Base-by-base conservation (phyloP, 2,113 vertebrate genomes). In the Microtus montanus region DNA sequence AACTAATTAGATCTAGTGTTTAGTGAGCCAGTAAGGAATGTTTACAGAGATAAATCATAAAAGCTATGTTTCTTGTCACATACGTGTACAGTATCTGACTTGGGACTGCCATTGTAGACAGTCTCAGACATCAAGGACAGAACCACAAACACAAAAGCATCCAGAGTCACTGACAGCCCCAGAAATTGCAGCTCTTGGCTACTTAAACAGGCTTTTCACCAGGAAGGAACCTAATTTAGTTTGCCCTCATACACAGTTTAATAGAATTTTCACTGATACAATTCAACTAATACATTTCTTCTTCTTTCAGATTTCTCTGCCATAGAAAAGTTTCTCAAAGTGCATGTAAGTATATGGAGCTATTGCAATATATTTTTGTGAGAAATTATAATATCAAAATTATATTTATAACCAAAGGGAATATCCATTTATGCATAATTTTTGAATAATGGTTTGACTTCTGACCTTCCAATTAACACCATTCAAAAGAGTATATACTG, bases 201-300 rank as follows among this genome's bases (percentile, higher is more conserved):
- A 52, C 35, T 12, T 89, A 47, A 19, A 10, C 13, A 26, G 63
- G 47, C 20, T 5, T 89, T 87, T 80, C 13, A 85, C 58, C 15
- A 90, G 54, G 2, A 64, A 30, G 38, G 3, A 63, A 47, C 28
- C 68, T 91, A 71, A 80, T 49, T 90, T 70, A 41, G 11, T 3
- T 58, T 87, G 38, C 13, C 64, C 17, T 90, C 44, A 54, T 0
- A 3, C 22, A 61, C 2, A 49, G 22, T 3, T 77, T 19, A 79
- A 38, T 89, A 77, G 24, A 75, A 83, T 33, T 26, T 28, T 73
- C 47, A 86, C 2, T 84, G 70, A 74, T 88, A 85, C 14, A 92
- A 92, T 20, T 74, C 20, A 84, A 19, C 30, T 80, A 90, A 90
- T 11, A 44, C 79, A 94, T 84, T 75, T 85, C 88, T 75, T 19